A percentile compares a stretch with the other conserved stretches of the same genome.
Conservation (phyloP, 2,888 invertebrate species). For the Idaea aversata region DNA sequence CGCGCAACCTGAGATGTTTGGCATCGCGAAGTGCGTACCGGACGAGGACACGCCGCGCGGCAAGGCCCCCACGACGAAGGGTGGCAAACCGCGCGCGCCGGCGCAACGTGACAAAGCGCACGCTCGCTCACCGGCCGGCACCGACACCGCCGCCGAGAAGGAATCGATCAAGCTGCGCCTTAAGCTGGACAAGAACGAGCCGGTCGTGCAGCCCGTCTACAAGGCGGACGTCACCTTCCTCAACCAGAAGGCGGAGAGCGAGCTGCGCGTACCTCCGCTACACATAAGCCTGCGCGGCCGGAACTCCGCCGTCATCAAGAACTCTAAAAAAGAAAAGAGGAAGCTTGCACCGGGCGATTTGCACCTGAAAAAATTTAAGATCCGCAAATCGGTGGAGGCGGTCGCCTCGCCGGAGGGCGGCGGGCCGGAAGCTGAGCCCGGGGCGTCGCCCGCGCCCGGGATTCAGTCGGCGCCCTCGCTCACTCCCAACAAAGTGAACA, state of each 20-base stretch:
- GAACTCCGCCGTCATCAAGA: constrained; percentile 91
- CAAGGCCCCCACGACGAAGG: constrained; percentile 60
- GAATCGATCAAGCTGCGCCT: constrained; percentile 91
- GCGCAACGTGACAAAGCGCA: constrained; percentile 45
- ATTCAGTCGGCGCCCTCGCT: too few species aligned
- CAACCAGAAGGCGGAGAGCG: constrained; percentile 77
- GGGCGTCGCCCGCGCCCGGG: too few species aligned
- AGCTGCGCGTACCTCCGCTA: constrained; percentile 91
- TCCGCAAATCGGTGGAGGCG: constrained; percentile 60
- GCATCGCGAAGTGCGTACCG: constrained; percentile 69
- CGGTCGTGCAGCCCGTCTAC: constrained; percentile 87
- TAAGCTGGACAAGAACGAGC: constrained; percentile 91
- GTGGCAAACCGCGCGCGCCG: constrained; percentile 62
- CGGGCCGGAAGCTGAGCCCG: constrained; percentile 39
- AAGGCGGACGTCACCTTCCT: constrained; percentile 90
- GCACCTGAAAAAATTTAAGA: constrained; percentile 79
- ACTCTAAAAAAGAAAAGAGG: constrained; percentile 85
- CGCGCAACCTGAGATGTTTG: constrained; percentile 68
- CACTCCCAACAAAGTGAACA: constrained; percentile 56
- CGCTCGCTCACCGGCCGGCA: constrained; percentile 46
- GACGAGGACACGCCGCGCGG: constrained; percentile 53
- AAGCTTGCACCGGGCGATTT: constrained; percentile 73
- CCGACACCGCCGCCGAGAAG: constrained; percentile 67
- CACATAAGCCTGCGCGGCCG: constrained; percentile 92
- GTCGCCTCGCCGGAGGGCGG: constrained; percentile 58